These are phyloP conservation scores for Pristiophorus japonicus DNA, from an alignment of 2,113 vertebrate genomes.

Conservation along the genomic window DNA sequence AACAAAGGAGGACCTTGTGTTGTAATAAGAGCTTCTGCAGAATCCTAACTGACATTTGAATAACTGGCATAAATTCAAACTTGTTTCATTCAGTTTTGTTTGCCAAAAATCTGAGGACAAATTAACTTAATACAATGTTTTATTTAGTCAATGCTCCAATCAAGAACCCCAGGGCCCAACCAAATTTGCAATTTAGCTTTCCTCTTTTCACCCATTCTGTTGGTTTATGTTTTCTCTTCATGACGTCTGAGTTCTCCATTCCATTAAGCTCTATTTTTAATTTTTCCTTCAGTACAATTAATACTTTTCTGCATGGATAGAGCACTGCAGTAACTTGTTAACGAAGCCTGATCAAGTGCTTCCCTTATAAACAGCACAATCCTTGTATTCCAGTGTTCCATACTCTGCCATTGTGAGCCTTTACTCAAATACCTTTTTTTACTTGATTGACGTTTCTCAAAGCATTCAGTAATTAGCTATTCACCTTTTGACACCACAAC, in stretches of 20 bases:
- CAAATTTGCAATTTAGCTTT: background rate
- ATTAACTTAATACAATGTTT: background rate
- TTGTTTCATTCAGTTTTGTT: conserved; percentile 6
- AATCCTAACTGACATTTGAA: background rate
- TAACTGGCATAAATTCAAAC: conserved; percentile 10
- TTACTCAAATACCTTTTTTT: background rate
- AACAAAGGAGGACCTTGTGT: background rate
- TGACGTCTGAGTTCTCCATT: background rate
- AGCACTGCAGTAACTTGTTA: background rate
- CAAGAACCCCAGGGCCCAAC: background rate
- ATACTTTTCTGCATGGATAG: background rate
- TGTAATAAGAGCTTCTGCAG: conserved; percentile 5
- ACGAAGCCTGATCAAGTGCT: background rate
- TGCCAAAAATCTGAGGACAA: background rate
- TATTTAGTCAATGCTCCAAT: background rate
- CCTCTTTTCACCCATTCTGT: background rate
- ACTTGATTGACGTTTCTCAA: background rate
- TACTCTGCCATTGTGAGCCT: too few relatives aligned
- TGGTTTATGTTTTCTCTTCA: background rate
- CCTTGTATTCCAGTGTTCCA: background rate
- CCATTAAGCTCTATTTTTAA: background rate
- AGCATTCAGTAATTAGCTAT: background rate
- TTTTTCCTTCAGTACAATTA: background rate
- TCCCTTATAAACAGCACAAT: background rate
- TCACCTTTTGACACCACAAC: background rate